These are phyloP conservation scores for Creontiades dilutus DNA, from an alignment of 2,888 invertebrate species.

Conservation along the genomic window DNA sequence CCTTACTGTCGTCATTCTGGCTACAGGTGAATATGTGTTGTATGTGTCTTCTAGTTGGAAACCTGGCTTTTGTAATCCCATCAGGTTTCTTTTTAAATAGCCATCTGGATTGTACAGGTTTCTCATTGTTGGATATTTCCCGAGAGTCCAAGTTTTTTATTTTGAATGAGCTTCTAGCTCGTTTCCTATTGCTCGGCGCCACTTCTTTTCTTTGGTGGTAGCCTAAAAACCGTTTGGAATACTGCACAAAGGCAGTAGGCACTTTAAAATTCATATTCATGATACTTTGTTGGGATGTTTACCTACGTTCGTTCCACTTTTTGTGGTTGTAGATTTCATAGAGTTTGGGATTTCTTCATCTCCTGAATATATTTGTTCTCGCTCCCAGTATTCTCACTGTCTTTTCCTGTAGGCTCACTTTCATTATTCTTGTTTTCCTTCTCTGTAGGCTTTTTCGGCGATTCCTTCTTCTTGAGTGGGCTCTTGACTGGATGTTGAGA, in stretches of 20 bases:
- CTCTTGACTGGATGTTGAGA: no score
- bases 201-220: constrained; percentile 57
- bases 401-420: no score
- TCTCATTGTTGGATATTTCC: constrained; percentile 44
- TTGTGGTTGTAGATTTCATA: no score
- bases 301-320: neutral
- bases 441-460: neutral
- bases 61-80: constrained; percentile 64
- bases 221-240: constrained; percentile 65
- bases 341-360: no score
- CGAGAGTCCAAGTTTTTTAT: constrained; percentile 71
- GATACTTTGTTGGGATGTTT: neutral
- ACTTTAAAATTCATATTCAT: constrained; percentile 35
- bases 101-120: constrained; percentile 69
- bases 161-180: constrained; percentile 63
- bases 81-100: constrained; percentile 61
- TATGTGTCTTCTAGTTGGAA: constrained; percentile 54
- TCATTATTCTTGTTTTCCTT: no score
- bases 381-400: neutral
- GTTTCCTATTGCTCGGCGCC: constrained; percentile 59
- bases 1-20: constrained; percentile 48
- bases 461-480: neutral
- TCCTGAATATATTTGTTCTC: neutral
- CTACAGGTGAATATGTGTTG: constrained; percentile 68
- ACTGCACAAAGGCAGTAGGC: constrained; percentile 68